These are phyloP conservation scores for Paradoxurus hermaphroditus DNA, from an alignment of 2,113 vertebrate species.

Conservation along the genomic window DNA sequence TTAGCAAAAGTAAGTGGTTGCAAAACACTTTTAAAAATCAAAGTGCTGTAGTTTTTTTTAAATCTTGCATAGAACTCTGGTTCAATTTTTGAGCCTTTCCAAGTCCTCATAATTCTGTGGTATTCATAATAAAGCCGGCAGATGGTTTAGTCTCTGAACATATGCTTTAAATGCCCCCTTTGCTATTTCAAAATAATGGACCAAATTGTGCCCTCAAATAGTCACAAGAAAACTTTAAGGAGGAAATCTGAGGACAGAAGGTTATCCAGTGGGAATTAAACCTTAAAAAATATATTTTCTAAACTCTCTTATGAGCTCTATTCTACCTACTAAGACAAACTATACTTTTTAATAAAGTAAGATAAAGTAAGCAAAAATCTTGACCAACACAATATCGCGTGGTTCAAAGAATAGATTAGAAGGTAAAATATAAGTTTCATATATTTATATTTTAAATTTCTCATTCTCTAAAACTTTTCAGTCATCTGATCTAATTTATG, in stretches of 20 bases:
- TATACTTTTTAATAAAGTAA: not conserved
- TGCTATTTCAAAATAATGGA: constrained; percentile 76
- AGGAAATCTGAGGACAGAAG: constrained; percentile 53
- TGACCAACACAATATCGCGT: not conserved
- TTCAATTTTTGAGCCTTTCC: constrained; percentile 65
- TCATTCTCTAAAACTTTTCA: constrained; percentile 50
- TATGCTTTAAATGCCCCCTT: constrained; percentile 76
- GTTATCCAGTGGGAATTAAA: constrained; percentile 29
- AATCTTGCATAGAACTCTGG: constrained; percentile 60
- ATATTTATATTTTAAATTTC: constrained; percentile 48
- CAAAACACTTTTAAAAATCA: constrained; percentile 47
- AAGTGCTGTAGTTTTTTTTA: not conserved
- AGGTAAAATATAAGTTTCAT: not conserved
- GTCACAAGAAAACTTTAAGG: constrained; percentile 67
- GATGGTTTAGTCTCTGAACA: constrained; percentile 76
- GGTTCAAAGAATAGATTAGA: not conserved
- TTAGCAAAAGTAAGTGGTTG: not conserved
- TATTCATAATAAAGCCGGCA: constrained; percentile 73
- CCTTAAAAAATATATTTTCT: constrained; percentile 34
- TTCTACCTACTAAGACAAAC: not conserved
- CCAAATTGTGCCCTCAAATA: constrained; percentile 67
- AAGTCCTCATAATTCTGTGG: constrained; percentile 63
- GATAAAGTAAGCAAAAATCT: not conserved
- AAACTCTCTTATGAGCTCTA: constrained; percentile 43
- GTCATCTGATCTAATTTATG: constrained; percentile 48